These are phyloP conservation scores for Watsonalla cultraria DNA, from an alignment of 2,888 invertebrate genomes.

Conservation along the genomic window DNA sequence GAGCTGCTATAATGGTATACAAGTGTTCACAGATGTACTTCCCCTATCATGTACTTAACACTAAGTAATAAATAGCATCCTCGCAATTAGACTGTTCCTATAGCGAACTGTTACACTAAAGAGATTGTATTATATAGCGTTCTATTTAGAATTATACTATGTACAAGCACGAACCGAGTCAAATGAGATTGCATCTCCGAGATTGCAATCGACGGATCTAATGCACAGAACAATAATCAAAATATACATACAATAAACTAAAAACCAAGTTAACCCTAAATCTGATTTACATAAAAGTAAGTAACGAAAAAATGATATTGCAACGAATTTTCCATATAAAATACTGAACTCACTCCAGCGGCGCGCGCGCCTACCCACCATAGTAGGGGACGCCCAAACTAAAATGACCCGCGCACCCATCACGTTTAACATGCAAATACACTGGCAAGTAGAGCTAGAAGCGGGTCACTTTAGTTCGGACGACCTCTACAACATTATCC, in stretches of 20 bases:
- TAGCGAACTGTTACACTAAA: constrained; percentile 71
- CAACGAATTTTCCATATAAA: constrained; percentile 60
- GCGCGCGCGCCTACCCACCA: constrained; percentile 2
- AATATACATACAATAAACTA: constrained; percentile 71
- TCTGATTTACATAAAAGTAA: constrained; percentile 72
- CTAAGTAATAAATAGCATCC: constrained; percentile 77
- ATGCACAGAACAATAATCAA: constrained; percentile 53
- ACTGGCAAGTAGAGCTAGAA: constrained; percentile 8
- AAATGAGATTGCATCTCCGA: constrained; percentile 75
- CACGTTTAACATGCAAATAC: constrained; percentile 36
- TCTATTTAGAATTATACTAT: constrained; percentile 51
- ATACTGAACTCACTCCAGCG: constrained; percentile 24
- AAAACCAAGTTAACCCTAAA: constrained; percentile 57
- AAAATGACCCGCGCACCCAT: constrained; percentile 29
- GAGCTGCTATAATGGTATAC: constrained; percentile 74
- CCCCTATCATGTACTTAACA: constrained; percentile 67
- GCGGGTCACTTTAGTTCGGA: neutral
- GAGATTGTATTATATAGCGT: constrained; percentile 70
- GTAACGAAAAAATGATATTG: constrained; percentile 72
- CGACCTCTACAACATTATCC: constrained; percentile 22
- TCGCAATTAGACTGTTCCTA: constrained; percentile 65
- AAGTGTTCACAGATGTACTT: constrained; percentile 71
- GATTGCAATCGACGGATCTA: constrained; percentile 66
- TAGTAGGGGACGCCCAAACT: constrained; percentile 17
- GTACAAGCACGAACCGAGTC: constrained; percentile 54